These are phyloP conservation scores for Epistrophella euchroma DNA, from an alignment of 2,888 invertebrate genomes.

Conservation along the genomic window DNA sequence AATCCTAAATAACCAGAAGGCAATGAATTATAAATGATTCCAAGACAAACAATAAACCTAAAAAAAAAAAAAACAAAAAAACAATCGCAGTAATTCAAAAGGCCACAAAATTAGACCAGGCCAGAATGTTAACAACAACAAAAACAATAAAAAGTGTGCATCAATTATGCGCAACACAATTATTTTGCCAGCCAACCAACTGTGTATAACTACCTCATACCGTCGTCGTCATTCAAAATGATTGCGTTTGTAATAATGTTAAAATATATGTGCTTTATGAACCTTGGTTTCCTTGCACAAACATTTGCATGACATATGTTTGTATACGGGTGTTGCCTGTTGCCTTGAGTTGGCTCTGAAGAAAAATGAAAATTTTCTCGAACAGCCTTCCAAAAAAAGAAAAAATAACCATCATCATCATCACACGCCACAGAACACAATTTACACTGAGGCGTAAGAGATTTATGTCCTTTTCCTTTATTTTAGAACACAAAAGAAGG, in stretches of 20 bases:
- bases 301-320: conserved; percentile 29
- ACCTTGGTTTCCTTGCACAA: conserved; percentile 24
- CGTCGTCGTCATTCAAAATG: conserved; percentile 10
- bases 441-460: conserved; percentile 48
- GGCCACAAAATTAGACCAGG: conserved; percentile 44
- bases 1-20: background rate
- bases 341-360: conserved; percentile 57
- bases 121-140: conserved; percentile 14
- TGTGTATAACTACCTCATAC: conserved; percentile 8
- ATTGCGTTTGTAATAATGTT: conserved; percentile 9
- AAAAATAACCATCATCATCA: conserved; percentile 19
- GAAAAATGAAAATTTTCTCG: conserved; percentile 48
- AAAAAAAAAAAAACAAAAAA: background rate
- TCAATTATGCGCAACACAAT: conserved; percentile 74
- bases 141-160: conserved; percentile 15
- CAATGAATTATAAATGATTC: background rate
- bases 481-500: conserved; percentile 46
- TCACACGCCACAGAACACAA: conserved; percentile 40
- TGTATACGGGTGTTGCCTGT: conserved; percentile 9
- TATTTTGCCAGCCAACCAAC: conserved; percentile 58
- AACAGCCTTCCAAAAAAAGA: conserved; percentile 13
- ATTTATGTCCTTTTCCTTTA: conserved; percentile 63
- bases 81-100: conserved; percentile 20
- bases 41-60: conserved; percentile 16
- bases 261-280: conserved; percentile 9